Evolutionary conservation across 2,113 vertebrate genomes (phyloP).

Genomic region (Eudorcas thomsonii): DNA sequence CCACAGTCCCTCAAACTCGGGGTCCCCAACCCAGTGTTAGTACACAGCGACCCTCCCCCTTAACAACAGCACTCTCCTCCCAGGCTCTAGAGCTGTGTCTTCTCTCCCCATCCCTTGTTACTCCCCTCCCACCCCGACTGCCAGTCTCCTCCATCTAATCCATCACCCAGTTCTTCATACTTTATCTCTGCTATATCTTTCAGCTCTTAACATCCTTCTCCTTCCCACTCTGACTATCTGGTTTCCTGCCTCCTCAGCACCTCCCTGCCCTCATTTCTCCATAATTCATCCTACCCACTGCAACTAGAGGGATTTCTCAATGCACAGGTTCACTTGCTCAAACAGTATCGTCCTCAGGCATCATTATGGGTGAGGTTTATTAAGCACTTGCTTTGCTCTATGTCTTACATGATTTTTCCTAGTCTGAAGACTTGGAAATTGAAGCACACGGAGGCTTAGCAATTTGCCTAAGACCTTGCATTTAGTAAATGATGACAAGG

Average conservation of each 20-base stretch:
- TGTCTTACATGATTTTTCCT: neutral
- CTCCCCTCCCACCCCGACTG: rapidly evolving
- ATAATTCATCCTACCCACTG: neutral
- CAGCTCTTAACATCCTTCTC: neutral
- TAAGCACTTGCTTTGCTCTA: neutral
- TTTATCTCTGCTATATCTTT: neutral
- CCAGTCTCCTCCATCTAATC: neutral
- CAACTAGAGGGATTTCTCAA: neutral
- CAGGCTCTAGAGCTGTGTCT: neutral
- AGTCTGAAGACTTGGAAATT: neutral
- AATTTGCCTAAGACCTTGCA: neutral
- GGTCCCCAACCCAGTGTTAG: neutral
- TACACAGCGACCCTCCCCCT: neutral
- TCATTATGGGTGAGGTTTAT: rapidly evolving
- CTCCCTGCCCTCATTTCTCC: neutral
- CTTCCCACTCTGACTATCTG: neutral
- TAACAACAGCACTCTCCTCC: neutral
- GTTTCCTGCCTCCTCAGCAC: neutral
- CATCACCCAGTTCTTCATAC: neutral
- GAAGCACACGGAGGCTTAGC: neutral
- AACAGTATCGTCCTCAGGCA: rapidly evolving
- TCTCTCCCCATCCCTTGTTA: rapidly evolving
- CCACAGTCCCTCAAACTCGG: neutral
- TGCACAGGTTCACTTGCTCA: neutral
- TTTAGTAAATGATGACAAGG: neutral